Evolutionary conservation across 53 echinoderm and acorn worm species (phyloP).

Genomic region (Astropecten irregularis): DNA sequence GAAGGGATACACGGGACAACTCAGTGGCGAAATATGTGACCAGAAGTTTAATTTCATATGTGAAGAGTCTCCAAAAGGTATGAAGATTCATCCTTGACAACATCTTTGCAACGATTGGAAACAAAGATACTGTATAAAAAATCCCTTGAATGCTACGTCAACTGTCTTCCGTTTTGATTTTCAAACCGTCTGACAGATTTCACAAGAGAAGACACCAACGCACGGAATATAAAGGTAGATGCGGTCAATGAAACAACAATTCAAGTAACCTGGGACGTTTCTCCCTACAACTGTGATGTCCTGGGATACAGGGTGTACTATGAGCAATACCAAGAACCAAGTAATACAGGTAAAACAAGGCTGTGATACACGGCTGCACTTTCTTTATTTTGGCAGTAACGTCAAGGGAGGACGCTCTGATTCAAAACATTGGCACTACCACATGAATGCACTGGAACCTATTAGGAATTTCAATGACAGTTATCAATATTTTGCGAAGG

Average conservation of each 20-base stretch:
- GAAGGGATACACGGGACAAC: slow-evolving; percentile 8
- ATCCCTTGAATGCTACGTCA: background rate
- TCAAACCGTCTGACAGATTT: slow-evolving; percentile 24
- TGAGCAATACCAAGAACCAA: background rate
- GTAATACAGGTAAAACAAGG: background rate
- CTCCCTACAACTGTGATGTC: slow-evolving; percentile 79
- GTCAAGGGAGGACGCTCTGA: no score
- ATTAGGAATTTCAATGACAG: no score
- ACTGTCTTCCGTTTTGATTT: background rate
- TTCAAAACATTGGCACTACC: no score
- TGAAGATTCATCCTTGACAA: background rate
- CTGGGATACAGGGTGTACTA: slow-evolving; percentile 77
- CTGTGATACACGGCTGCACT: no score
- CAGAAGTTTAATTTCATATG: slow-evolving; percentile 57
- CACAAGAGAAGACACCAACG: slow-evolving; percentile 60
- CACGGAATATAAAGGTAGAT: slow-evolving; percentile 51
- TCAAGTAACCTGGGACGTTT: slow-evolving; percentile 72
- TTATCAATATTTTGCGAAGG: no score
- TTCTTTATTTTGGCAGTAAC: no score
- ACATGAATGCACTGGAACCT: no score
- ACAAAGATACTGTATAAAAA: background rate
- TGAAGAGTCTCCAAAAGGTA: slow-evolving; percentile 80
- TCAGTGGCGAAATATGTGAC: slow-evolving; percentile 67
- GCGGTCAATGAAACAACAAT: slow-evolving; percentile 42
- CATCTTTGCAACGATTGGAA: background rate